A percentile compares a stretch with the other conserved stretches of the same genome.
Conservation (phyloP, 2,113 vertebrate genomes). For the Rhodinocichla rosea region DNA sequence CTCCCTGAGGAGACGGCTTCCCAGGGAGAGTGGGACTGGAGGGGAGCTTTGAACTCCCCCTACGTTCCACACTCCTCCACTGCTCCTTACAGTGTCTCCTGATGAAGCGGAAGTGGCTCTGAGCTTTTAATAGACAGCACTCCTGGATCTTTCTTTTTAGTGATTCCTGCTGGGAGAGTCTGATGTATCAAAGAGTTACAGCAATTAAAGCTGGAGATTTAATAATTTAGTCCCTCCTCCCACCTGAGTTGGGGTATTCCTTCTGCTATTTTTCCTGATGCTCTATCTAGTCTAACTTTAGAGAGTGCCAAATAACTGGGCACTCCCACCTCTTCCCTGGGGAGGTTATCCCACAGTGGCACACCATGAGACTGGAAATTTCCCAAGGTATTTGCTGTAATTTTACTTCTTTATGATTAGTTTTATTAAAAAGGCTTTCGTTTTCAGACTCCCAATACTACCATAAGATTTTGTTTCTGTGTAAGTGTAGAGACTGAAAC, state of each 20-base stretch:
- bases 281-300: constrained; percentile 2
- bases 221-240: constrained; percentile 45
- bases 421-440: background rate
- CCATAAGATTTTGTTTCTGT: background rate
- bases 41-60: background rate
- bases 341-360: background rate
- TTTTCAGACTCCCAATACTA: background rate
- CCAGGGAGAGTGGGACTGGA: background rate
- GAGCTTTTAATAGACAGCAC: constrained; percentile 22
- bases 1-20: background rate
- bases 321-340: background rate
- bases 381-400: background rate
- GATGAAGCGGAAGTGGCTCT: background rate
- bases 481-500: background rate
- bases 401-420: background rate
- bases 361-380: background rate
- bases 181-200: constrained; percentile 49
- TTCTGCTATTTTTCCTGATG: background rate
- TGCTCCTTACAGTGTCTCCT: constrained; percentile 1
- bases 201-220: constrained; percentile 32
- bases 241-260: constrained; percentile 1
- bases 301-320: background rate
- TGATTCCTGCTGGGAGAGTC: constrained; percentile 34
- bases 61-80: background rate
- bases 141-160: background rate